Percentiles rank a stretch among this genome's conserved stretches.
Evolutionary conservation across 1,140 invertebrate genomes (phyloP).

Genomic region (Papilio xuthus): DNA sequence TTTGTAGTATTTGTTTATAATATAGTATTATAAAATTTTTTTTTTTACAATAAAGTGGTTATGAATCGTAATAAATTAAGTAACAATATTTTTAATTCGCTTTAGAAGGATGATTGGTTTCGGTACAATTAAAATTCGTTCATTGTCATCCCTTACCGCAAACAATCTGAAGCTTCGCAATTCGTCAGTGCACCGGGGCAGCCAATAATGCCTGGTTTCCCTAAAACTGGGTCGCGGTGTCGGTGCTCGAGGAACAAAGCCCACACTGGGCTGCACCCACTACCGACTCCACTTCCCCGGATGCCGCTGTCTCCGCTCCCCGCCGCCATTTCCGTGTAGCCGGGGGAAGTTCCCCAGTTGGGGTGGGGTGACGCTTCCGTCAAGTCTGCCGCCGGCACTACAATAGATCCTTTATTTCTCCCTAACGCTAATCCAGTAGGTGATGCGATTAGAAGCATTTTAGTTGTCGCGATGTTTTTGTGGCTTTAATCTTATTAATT

Average conservation of each 20-base stretch:
- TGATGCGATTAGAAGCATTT: constrained; percentile 64
- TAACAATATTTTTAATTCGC: too few relatives aligned
- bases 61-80: neutral
- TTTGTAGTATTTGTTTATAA: too few relatives aligned
- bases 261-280: constrained; percentile 56
- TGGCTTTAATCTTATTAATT: neutral
- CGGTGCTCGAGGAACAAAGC: constrained; percentile 62
- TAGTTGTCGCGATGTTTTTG: constrained; percentile 5
- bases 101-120: neutral
- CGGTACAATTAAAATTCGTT: neutral
- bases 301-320: constrained; percentile 74
- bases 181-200: constrained; percentile 45
- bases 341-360: constrained; percentile 40
- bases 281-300: constrained; percentile 65
- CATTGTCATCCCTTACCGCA: neutral
- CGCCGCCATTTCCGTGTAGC: constrained; percentile 69
- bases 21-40: too few relatives aligned
- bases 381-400: constrained; percentile 54
- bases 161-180: constrained; percentile 36
- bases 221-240: constrained; percentile 63
- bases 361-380: constrained; percentile 54
- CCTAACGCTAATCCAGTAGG: constrained; percentile 71
- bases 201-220: constrained; percentile 51
- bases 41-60: neutral
- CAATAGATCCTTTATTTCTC: constrained; percentile 76